These are phyloP conservation scores for Alfaro cultratus DNA, from an alignment of 2,797 vertebrate species.

Conservation along the genomic window DNA sequence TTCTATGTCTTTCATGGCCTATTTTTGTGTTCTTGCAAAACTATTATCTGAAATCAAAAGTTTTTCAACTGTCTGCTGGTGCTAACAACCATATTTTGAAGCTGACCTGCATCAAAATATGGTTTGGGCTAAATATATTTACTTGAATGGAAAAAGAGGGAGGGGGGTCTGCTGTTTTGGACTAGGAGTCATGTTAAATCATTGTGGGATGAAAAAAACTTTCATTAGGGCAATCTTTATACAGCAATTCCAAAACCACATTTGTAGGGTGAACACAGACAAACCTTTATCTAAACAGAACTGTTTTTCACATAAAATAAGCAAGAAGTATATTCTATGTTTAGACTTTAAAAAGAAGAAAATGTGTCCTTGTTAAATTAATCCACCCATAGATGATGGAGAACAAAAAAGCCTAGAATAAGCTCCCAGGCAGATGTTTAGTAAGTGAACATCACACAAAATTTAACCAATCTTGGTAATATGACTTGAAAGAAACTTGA, in stretches of 20 bases:
- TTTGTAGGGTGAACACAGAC: background rate
- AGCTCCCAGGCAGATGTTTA: background rate
- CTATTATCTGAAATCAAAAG: background rate
- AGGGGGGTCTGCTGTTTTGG: background rate
- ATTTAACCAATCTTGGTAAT: background rate
- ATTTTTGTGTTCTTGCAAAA: background rate
- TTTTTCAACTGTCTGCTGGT: background rate
- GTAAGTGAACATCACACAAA: background rate
- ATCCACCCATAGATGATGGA: background rate
- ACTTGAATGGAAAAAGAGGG: background rate
- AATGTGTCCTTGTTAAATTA: background rate
- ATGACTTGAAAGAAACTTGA: background rate
- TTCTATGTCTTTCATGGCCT: background rate
- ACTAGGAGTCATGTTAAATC: background rate
- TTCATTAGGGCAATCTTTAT: background rate
- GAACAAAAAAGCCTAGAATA: background rate
- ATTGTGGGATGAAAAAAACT: background rate
- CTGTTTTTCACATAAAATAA: too few species aligned
- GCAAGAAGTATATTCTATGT: background rate
- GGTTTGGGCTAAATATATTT: background rate
- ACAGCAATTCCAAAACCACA: background rate
- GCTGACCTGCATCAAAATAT: background rate
- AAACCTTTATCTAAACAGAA: background rate
- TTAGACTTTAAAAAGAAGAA: background rate
- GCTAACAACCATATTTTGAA: background rate